These are phyloP conservation scores for Lagorchestes hirsutus DNA, from an alignment of 2,797 vertebrate genomes.

Conservation along the genomic window DNA sequence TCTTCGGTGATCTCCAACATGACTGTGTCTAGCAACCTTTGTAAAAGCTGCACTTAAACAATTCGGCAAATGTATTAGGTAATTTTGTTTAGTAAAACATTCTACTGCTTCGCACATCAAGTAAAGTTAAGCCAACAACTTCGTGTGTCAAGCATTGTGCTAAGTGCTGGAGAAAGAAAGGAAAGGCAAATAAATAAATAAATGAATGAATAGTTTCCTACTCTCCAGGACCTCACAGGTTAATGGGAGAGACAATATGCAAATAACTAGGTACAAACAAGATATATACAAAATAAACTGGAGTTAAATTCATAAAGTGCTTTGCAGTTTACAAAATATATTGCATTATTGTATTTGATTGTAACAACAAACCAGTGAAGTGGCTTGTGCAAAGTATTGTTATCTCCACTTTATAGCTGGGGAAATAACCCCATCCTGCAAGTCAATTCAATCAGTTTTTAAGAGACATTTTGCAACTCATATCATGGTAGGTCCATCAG, in stretches of 20 bases:
- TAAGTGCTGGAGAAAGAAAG: not conserved
- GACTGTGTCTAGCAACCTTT: not conserved
- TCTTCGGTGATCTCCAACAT: not conserved
- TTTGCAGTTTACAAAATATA: not conserved
- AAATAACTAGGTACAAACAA: not conserved
- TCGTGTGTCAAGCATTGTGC: not conserved
- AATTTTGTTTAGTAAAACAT: not conserved
- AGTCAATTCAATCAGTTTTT: not conserved
- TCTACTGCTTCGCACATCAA: not conserved
- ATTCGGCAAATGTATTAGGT: not conserved
- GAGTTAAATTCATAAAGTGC: not conserved
- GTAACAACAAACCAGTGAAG: not conserved
- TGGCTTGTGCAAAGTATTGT: not conserved
- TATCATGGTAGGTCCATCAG: not conserved
- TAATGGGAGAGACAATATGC: not conserved
- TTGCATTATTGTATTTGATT: not conserved
- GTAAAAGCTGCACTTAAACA: not conserved
- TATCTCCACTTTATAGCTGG: not conserved
- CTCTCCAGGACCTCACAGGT: not conserved
- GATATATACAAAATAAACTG: not conserved
- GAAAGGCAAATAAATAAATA: too few relatives aligned
- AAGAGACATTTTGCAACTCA: not conserved
- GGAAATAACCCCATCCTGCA: not conserved
- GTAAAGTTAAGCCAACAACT: not conserved
- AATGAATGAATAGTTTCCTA: not conserved